Percentiles rank a stretch among this genome's conserved stretches.
Conservation (phyloP, 2,113 vertebrate species). For the Montifringilla adamsi region DNA sequence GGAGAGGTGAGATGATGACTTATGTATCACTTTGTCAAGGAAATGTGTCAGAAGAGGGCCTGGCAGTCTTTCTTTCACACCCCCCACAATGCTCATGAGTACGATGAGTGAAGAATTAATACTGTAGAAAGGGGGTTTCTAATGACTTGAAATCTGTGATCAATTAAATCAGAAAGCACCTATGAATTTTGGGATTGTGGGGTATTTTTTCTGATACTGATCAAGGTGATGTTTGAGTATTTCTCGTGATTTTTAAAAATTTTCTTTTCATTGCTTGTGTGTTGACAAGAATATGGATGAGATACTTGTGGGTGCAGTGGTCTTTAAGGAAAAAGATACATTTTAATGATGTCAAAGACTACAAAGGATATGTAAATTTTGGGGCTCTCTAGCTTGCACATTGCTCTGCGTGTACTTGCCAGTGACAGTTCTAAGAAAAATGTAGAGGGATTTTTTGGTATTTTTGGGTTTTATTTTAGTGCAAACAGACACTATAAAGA, state of each 20-base stretch:
- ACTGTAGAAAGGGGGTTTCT: background rate
- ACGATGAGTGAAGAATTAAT: background rate
- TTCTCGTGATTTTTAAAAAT: background rate
- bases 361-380: background rate
- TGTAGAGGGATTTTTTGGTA: background rate
- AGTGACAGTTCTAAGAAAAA: background rate
- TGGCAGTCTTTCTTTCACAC: background rate
- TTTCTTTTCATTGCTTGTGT: background rate
- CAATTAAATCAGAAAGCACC: background rate
- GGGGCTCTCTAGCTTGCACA: background rate
- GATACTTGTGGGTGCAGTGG: background rate
- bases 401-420: background rate
- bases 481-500: background rate
- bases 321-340: background rate
- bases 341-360: background rate
- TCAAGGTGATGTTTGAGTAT: background rate
- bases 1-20: conserved; percentile 35
- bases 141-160: background rate
- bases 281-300: background rate
- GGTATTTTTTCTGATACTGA: accelerated
- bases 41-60: background rate
- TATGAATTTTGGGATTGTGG: background rate
- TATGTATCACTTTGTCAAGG: conserved; percentile 5
- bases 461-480: background rate
- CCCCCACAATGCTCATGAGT: background rate